Base-by-base conservation (phyloP, 2,888 invertebrate species). In the Conops quadrifasciatus region DNA sequence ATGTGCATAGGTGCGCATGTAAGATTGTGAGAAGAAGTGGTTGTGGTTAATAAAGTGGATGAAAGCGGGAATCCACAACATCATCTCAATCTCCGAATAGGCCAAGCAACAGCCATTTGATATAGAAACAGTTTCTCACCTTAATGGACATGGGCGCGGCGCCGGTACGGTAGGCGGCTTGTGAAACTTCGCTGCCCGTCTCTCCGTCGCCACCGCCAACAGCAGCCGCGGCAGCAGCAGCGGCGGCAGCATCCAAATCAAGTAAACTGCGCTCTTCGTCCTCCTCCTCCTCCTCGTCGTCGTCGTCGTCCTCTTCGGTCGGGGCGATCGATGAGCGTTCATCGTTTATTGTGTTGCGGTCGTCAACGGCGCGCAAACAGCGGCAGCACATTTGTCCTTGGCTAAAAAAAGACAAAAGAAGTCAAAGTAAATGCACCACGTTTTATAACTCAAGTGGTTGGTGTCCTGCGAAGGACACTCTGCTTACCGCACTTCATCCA, bases 351-450 rank as follows among this genome's bases (percentile, higher is more conserved):
- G 81, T 79, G 24, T 79, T 80, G 70, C 82, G 81, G 63, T 87
- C 87, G 71, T 90, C 89, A 69, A 91, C 89, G 62, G 90, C 91
- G 73, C 93, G 89, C 67, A 94, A 88, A 83, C 94, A 94, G 79
- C 93, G 90, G 78, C 92, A 91, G 85, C 94, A 94, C 80, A 94
- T 89, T 81, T 93, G 93, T 15, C 94, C 94, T 89, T 93, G 93
- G 81, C 94, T 94, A 86, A 4, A 82, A 75, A 86, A 4, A 82
- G 75, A 71, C 75, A 73, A 26, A 73, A 68, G 28, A 43, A 63
- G 21, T 1, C n/a, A 7, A 2, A 45, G n/a, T 47, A 47, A 36
- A 60, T 7, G 21, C 21, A 45, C 0, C n/a, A 19, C 3, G 62
- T 21, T 13, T 24, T 9, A 2, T 26, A 26, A 58, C 4, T 3